phyloP scores from a whole-genome alignment of 2,797 vertebrate genomes.

The Platalea minor region DNA sequence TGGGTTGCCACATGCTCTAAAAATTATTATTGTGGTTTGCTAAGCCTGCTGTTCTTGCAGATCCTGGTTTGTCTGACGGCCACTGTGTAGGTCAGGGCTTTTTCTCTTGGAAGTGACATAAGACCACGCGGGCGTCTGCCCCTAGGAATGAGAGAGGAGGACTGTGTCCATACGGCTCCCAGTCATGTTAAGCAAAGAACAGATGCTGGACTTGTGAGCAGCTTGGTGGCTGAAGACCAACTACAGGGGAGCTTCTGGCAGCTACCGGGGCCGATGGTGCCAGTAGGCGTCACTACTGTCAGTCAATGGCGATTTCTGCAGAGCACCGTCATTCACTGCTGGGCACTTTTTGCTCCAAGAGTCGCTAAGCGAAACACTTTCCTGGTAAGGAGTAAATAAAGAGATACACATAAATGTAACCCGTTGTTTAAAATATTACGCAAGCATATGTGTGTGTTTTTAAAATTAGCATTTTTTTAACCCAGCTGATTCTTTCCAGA shows the following conservation, averaged over 20 bases:
- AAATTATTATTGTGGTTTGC: background rate
- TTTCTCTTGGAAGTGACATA: slow-evolving; percentile 52
- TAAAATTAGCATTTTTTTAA: background rate
- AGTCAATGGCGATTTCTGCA: slow-evolving; percentile 31
- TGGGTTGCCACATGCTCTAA: background rate
- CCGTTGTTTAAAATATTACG: background rate
- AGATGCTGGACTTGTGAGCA: slow-evolving; percentile 61
- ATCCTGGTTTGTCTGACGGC: background rate
- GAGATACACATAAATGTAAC: background rate
- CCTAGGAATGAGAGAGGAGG: slow-evolving; percentile 57
- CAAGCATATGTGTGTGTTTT: background rate
- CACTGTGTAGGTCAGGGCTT: slow-evolving; percentile 31
- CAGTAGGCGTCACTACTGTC: slow-evolving; percentile 56
- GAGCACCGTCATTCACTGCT: background rate
- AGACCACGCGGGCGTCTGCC: slow-evolving; percentile 50
- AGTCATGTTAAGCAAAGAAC: slow-evolving; percentile 61
- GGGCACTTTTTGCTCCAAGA: slow-evolving; percentile 4
- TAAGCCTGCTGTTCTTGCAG: slow-evolving; percentile 7
- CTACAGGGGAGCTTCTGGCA: slow-evolving; percentile 63
- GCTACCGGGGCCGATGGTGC: background rate
- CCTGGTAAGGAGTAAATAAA: slow-evolving; percentile 17
- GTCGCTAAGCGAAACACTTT: background rate
- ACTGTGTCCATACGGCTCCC: slow-evolving; percentile 56
- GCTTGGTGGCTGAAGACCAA: slow-evolving; percentile 52
- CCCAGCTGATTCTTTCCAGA: slow-evolving; percentile 33